These are phyloP conservation scores for Thomomys bottae DNA, from an alignment of 2,113 vertebrate species.

Conservation along the genomic window DNA sequence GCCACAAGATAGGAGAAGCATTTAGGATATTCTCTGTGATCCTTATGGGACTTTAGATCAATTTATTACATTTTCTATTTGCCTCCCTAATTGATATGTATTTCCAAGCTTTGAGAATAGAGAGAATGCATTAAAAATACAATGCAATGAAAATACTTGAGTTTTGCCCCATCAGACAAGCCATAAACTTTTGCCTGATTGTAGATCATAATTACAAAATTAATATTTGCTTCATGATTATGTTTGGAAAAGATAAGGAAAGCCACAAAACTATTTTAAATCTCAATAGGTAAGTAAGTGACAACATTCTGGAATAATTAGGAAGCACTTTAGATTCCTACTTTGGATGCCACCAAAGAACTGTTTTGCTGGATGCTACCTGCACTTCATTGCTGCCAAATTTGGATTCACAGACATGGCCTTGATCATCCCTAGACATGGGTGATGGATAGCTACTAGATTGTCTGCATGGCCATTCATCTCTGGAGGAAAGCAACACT, in stretches of 20 bases:
- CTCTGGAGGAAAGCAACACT: conserved; percentile 79
- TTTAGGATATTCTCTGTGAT: neutral
- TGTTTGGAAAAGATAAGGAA: neutral
- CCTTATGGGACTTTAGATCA: neutral
- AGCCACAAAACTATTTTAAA: neutral
- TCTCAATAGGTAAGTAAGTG: neutral
- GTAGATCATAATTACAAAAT: neutral
- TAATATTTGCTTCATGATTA: neutral
- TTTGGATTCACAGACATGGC: conserved; percentile 73
- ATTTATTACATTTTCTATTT: neutral
- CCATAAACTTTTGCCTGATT: neutral
- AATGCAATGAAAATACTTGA: neutral
- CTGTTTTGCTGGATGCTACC: conserved; percentile 44
- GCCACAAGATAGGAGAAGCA: neutral
- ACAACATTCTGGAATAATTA: conserved; percentile 76
- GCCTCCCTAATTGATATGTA: neutral
- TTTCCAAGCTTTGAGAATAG: neutral
- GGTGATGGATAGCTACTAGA: conserved; percentile 81
- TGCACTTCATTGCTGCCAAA: conserved; percentile 79
- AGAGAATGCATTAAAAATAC: neutral
- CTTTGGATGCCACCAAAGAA: conserved; percentile 72
- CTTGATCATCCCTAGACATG: conserved; percentile 72
- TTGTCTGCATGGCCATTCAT: conserved; percentile 76
- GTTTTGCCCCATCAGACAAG: neutral
- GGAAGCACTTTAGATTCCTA: conserved; percentile 82